Conservation (phyloP, 2,113 vertebrate genomes). For the Lepus timidus region DNA sequence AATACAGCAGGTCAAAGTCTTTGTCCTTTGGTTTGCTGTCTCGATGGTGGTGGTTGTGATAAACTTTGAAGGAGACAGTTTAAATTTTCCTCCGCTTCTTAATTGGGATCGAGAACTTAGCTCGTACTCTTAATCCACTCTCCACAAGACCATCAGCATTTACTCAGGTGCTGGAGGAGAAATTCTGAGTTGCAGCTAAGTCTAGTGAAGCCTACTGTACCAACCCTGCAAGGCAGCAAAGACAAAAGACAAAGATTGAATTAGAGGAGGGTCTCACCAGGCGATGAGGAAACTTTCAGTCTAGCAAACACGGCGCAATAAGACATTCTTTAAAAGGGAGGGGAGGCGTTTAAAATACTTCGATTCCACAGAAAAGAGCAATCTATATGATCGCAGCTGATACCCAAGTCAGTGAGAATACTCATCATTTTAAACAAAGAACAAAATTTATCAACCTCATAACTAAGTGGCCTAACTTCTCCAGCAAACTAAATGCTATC, state of each 20-base stretch:
- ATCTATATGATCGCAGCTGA: neutral
- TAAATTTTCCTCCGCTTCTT: conserved; percentile 91
- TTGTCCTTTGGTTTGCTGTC: conserved; percentile 97
- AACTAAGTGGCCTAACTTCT: neutral
- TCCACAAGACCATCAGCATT: conserved; percentile 93
- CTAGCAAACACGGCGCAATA: conserved; percentile 86
- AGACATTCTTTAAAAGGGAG: conserved; percentile 78
- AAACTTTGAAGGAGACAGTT: conserved; percentile 89
- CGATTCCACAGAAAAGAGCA: conserved; percentile 47
- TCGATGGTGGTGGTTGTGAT: conserved; percentile 93
- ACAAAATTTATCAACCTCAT: conserved; percentile 17
- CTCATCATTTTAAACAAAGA: conserved; percentile 40
- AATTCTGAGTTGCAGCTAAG: conserved; percentile 93
- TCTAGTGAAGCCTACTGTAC: conserved; percentile 95
- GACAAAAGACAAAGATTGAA: conserved; percentile 94
- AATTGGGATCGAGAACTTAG: conserved; percentile 91
- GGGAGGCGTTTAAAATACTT: conserved; percentile 42
- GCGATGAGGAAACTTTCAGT: conserved; percentile 88
- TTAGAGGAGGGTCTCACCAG: conserved; percentile 90
- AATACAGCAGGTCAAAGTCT: conserved; percentile 90
- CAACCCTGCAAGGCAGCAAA: conserved; percentile 99
- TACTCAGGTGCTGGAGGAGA: conserved; percentile 94
- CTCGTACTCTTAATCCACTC: conserved; percentile 92
- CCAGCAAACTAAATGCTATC: neutral
- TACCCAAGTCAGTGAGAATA: conserved; percentile 21